Percentiles rank a stretch among this genome's conserved stretches.
Conservation (phyloP, 2,113 vertebrate genomes). For the Mormyrus lacerda region DNA sequence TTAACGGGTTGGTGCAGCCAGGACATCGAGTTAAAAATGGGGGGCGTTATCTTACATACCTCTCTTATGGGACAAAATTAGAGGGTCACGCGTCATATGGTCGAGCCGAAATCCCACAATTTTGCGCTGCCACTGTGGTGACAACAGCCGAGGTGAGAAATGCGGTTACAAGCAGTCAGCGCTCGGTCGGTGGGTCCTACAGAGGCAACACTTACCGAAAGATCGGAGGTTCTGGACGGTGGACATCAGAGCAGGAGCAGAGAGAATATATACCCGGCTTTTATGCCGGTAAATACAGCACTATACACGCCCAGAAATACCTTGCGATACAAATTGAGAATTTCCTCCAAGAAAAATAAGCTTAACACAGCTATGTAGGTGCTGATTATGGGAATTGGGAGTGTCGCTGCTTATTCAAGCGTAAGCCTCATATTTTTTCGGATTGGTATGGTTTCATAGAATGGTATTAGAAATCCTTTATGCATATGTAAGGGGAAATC, state of each 20-base stretch:
- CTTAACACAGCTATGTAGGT: neutral
- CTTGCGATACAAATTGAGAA: neutral
- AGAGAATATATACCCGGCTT: slow-evolving; percentile 40
- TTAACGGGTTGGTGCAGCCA: neutral
- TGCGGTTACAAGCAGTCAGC: neutral
- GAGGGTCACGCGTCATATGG: neutral
- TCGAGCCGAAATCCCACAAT: neutral
- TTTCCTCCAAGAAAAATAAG: neutral
- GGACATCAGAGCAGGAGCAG: slow-evolving; percentile 69
- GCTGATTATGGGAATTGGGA: neutral
- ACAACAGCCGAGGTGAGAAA: neutral
- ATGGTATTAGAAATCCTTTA: neutral
- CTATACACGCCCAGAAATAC: neutral
- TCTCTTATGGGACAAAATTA: neutral
- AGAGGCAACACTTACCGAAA: slow-evolving; percentile 64
- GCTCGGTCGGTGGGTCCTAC: neutral
- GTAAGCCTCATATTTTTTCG: neutral
- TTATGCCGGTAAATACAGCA: slow-evolving; percentile 27
- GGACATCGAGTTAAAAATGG: neutral
- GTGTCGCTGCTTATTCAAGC: neutral
- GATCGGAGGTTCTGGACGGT: slow-evolving; percentile 85
- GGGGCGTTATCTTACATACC: neutral
- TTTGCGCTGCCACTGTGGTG: neutral
- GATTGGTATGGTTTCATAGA: neutral
- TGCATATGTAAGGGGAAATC: neutral